Evolutionary conservation across 2,797 vertebrate species (phyloP).

Genomic region (Distichodus sexfasciatus): DNA sequence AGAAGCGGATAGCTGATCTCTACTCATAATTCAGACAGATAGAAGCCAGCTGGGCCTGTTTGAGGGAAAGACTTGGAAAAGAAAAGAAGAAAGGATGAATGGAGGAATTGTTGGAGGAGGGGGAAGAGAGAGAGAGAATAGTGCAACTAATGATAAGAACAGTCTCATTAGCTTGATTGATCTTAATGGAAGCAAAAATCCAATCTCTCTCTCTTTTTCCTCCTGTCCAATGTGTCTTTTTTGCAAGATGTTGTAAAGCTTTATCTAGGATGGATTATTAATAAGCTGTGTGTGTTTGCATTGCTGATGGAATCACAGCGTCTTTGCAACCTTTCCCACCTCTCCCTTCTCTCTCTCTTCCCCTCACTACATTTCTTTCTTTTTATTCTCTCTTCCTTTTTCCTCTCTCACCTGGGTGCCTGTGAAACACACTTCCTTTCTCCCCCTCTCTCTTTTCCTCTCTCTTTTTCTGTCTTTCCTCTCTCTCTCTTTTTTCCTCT

Average conservation of each 20-base stretch:
- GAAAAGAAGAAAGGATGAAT: conserved; percentile 39
- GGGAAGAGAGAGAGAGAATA: too few species aligned
- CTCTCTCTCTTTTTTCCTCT: neutral
- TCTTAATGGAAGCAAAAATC: neutral
- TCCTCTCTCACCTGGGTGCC: too few species aligned
- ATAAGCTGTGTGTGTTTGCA: conserved; percentile 30
- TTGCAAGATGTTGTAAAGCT: neutral
- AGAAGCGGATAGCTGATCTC: neutral
- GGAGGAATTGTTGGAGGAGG: neutral
- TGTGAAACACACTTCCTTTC: too few species aligned
- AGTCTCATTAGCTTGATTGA: neutral
- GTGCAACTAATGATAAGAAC: neutral
- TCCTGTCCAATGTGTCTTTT: neutral
- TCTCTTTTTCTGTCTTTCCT: neutral
- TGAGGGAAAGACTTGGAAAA: neutral
- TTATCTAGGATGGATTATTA: conserved; percentile 31
- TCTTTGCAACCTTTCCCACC: neutral
- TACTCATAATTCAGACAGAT: too few species aligned
- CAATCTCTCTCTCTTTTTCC: neutral
- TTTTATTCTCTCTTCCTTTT: conserved; percentile 1
- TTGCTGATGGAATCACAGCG: neutral
- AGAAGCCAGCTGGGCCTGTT: conserved; percentile 1
- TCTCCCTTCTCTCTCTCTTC: conserved; percentile 14
- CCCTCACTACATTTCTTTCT: neutral
- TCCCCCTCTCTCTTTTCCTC: neutral